Evolutionary conservation across 2,113 vertebrate genomes (phyloP), one percentile per base, ranked within the genome.

Genomic region (Hiodon tergisus): DNA sequence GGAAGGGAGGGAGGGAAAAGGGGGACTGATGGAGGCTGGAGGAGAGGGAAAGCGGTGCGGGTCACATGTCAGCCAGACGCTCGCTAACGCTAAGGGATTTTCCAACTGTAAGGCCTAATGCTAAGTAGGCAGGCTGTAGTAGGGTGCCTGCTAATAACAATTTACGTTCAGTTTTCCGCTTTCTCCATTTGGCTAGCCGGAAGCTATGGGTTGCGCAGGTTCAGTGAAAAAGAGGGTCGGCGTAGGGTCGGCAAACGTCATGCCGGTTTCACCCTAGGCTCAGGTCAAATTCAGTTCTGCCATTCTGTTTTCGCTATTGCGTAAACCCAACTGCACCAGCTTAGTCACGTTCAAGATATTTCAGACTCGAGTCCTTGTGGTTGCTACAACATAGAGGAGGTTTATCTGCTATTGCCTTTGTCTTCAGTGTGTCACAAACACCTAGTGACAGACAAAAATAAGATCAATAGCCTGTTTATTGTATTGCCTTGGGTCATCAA

Each of bases 1-100:
- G 76, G 76, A 73, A 77, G 65, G 16, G 71, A 68, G 71, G 63
- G 63, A 48, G 69, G 69, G 76, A 71, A 46, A 5, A 69, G 48
- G 70, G 70, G 62, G 68, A 48, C 9, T 7, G 74, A 16, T 6
- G 47, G 13, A 60, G n/a, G 31, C n/a, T 13, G 4, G 71, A 68
- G 75, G 69, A 73, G 72, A 51, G 76, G 16, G 71, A 55, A 60
- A n/a, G 65, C 76, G 82, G 83, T 80, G 82, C 83, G 84, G 74
- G 76, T 80, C 76, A 67, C 71, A 78, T 77, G 82, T 77, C 46
- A 62, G 72, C 77, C 77, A 84, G 81, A 82, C 80, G 80, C 80
- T 82, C 77, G 79, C 78, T 74, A 47, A 47, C 82, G 74, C 60
- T 71, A n/a, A 66, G 57, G 46, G 73, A 31, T 48, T 53, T 4